These are phyloP conservation scores for Lithobates sylvaticus DNA, from an alignment of 2,797 vertebrate species.

Conservation along the genomic window DNA sequence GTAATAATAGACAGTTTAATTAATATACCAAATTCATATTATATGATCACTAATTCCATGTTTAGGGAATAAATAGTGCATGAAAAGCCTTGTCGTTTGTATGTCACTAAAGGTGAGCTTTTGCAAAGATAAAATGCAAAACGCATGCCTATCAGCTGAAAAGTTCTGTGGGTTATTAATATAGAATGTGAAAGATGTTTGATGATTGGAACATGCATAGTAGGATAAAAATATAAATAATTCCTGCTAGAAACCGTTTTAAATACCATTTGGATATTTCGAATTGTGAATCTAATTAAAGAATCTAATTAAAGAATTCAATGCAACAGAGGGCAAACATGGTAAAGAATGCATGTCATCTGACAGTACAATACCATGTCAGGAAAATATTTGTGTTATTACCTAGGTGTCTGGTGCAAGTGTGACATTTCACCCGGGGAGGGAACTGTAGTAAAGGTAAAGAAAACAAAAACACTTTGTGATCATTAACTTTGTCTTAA, in stretches of 20 bases:
- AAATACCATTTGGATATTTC: neutral
- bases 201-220: neutral
- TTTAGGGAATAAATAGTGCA: too few relatives aligned
- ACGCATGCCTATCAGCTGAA: neutral
- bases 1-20: too few relatives aligned
- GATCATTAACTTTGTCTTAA: constrained; percentile 68
- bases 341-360: constrained; percentile 14
- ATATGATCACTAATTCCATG: too few relatives aligned
- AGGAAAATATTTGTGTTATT: neutral
- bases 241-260: too few relatives aligned
- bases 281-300: neutral
- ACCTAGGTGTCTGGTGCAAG: neutral
- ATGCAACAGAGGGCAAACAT: neutral
- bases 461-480: constrained; percentile 48
- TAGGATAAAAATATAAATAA: neutral
- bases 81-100: too few relatives aligned
- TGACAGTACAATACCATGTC: constrained; percentile 9
- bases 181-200: constrained; percentile 6
- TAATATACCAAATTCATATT: too few relatives aligned
- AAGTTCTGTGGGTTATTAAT: neutral
- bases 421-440: neutral
- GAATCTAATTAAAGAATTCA: constrained; percentile 9
- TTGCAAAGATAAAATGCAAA: too few relatives aligned
- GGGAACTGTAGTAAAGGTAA: constrained; percentile 64
- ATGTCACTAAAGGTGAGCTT: too few relatives aligned